Conservation (phyloP, 2,113 vertebrate genomes). For the Naja naja region DNA sequence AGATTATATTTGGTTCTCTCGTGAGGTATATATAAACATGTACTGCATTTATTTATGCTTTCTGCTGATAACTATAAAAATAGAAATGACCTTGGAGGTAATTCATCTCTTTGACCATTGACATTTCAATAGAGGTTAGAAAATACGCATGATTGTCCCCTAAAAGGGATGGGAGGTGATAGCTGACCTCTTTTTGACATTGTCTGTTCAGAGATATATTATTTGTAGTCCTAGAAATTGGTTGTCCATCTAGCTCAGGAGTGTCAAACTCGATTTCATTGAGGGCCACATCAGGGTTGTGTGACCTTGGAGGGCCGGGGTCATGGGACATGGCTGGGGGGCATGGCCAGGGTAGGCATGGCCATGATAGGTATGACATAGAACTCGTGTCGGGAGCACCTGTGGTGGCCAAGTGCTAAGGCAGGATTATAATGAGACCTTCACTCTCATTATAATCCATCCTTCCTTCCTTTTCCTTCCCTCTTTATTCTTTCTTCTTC, state of each 20-base stretch:
- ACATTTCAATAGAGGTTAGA: neutral
- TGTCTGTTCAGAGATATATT: neutral
- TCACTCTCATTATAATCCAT: no score
- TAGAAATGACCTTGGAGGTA: neutral
- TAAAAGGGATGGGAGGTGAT: neutral
- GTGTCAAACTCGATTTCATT: no score
- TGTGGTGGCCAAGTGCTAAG: no score
- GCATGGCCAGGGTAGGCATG: no score
- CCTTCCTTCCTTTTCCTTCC: no score
- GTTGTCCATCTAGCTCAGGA: neutral
- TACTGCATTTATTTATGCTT: neutral
- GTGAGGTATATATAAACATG: conserved; percentile 43
- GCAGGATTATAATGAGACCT: no score
- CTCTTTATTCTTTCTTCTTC: no score
- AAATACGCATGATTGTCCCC: neutral
- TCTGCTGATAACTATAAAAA: neutral
- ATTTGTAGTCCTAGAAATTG: neutral
- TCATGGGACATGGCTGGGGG: no score
- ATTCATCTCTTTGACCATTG: neutral
- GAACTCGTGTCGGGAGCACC: no score
- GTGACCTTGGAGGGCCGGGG: no score
- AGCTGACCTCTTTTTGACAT: neutral
- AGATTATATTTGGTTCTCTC: conserved; percentile 51
- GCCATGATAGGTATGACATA: no score
- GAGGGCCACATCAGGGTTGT: no score